These are phyloP conservation scores for Pseudachorutes palmiensis DNA, from an alignment of 1,140 invertebrate species.

Conservation along the genomic window DNA sequence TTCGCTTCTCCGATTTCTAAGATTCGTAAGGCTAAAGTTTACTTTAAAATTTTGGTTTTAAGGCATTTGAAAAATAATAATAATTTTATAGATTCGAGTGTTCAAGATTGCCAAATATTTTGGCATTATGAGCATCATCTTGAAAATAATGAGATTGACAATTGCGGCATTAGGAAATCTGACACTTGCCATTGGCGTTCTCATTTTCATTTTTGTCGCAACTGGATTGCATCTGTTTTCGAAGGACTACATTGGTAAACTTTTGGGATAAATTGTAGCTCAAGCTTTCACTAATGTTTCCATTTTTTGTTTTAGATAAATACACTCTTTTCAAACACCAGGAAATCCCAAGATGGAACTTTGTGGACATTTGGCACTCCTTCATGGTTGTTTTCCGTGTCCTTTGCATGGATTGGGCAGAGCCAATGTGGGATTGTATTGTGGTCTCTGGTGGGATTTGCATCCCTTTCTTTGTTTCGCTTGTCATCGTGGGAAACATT, in stretches of 20 bases:
- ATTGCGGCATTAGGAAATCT: neutral
- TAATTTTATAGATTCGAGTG: too few species aligned
- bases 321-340: neutral
- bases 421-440: neutral
- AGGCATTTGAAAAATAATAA: too few species aligned
- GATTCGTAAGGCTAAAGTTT: too few species aligned
- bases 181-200: neutral
- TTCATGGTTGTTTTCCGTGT: neutral
- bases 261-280: neutral
- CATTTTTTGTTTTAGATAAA: neutral
- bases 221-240: neutral
- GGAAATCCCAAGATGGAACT: neutral
- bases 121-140: too few species aligned
- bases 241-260: neutral
- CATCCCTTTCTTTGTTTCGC: neutral
- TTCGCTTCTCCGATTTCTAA: too few species aligned
- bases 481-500: neutral
- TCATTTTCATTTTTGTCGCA: neutral
- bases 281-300: neutral
- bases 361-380: neutral
- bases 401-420: neutral
- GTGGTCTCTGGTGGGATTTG: neutral
- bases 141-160: too few species aligned
- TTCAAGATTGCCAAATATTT: too few species aligned
- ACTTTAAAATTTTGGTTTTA: too few species aligned